These are phyloP conservation scores for Psix sp. DNA, from an alignment of 1,140 invertebrate species.

Conservation along the genomic window DNA sequence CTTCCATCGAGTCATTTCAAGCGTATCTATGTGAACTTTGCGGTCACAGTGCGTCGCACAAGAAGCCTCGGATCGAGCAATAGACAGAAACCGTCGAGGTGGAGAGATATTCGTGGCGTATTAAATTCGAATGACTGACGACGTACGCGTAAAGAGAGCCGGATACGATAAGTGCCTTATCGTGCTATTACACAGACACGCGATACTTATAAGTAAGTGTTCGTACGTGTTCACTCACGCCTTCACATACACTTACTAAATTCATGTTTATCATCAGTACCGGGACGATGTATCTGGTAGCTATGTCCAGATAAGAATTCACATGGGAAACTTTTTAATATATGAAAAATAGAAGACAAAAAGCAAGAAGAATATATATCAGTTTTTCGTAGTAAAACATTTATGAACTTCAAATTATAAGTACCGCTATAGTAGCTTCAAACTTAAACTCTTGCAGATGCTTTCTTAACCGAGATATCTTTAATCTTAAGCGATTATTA, in stretches of 20 bases:
- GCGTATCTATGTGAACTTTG: conserved; percentile 33
- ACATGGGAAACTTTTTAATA: no score
- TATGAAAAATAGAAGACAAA: no score
- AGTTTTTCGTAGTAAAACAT: no score
- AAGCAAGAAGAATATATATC: no score
- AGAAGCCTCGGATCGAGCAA: conserved; percentile 38
- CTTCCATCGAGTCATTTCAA: conserved; percentile 9
- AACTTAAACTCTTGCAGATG: no score
- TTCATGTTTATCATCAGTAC: no score
- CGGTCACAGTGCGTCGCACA: conserved; percentile 40
- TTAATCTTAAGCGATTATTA: no score
- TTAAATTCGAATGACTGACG: conserved; percentile 63
- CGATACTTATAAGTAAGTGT: conserved; percentile 1
- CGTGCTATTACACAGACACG: conserved; percentile 57
- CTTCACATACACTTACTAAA: conserved; percentile 20
- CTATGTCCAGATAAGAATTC: no score
- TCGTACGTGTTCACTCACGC: conserved; percentile 24
- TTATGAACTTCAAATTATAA: no score
- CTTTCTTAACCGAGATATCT: no score
- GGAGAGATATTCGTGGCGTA: conserved; percentile 54
- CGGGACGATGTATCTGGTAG: no score
- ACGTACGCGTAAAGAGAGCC: conserved; percentile 66
- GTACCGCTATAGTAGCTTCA: no score
- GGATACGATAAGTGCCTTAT: conserved; percentile 74
- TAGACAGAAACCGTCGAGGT: conserved; percentile 43